phyloP scores from a whole-genome alignment of 37 sponge, comb jelly and placozoan genomes.

The Chondrosia reniformis region DNA sequence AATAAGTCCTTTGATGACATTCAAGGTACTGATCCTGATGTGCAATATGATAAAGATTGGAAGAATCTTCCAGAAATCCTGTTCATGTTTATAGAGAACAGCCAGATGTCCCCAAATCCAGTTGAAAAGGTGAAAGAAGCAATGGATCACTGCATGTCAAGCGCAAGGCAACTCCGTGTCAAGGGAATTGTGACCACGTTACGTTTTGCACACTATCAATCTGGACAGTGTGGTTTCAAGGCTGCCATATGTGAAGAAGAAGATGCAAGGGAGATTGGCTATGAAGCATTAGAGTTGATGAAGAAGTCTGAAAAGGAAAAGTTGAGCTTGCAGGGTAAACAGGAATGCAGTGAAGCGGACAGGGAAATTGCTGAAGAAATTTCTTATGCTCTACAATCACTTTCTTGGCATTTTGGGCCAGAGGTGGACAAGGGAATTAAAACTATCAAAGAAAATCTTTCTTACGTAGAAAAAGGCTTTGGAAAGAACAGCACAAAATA shows the following conservation, averaged over 20 bases:
- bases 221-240: neutral
- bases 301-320: no score
- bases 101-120: neutral
- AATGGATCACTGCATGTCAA: neutral
- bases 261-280: neutral
- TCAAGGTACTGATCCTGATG: neutral
- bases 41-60: no score
- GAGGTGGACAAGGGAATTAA: neutral
- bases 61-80: constrained; percentile 5
- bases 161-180: neutral
- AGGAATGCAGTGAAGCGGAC: no score
- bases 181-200: neutral
- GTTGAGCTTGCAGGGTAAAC: no score
- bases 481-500: neutral
- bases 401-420: constrained; percentile 8
- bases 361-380: neutral
- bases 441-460: neutral
- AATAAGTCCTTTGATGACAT: neutral
- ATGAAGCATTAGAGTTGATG: neutral
- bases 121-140: neutral
- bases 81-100: neutral
- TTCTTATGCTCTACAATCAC: neutral
- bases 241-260: neutral
- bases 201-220: neutral
- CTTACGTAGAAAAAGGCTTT: neutral